Conservation (phyloP, 2,888 invertebrate genomes). For the Leucozona laternaria region DNA sequence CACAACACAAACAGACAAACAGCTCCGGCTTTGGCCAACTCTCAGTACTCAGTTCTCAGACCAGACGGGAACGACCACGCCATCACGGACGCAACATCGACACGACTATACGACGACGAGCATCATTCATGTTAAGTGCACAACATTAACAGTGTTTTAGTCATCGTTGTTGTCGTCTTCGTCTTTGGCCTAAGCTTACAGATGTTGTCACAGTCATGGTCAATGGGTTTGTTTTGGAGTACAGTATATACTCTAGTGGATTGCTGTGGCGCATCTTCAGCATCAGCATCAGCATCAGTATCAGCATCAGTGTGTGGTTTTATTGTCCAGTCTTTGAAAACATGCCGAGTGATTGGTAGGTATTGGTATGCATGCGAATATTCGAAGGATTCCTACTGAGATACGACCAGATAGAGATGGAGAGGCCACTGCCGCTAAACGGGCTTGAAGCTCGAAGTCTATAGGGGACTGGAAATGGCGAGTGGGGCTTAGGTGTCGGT, state of each 20-base stretch:
- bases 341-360: conserved; percentile 44
- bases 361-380: conserved; percentile 70
- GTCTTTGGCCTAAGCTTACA: conserved; percentile 66
- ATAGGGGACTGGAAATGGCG: background rate
- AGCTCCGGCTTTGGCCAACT: conserved; percentile 4
- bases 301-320: background rate
- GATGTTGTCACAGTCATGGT: conserved; percentile 74
- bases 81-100: background rate
- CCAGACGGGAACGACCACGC: conserved; percentile 12
- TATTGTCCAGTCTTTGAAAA: conserved; percentile 45
- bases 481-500: conserved; percentile 79
- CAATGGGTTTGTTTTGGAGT: conserved; percentile 51
- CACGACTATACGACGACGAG: conserved; percentile 35
- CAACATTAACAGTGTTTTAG: conserved; percentile 74
- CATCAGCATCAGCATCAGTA: no score
- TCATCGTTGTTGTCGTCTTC: conserved; percentile 59
- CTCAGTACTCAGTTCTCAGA: conserved; percentile 1
- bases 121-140: conserved; percentile 75
- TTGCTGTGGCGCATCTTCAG: conserved; percentile 1
- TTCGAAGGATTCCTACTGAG: conserved; percentile 68
- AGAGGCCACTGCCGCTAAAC: background rate
- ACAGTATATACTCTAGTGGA: background rate
- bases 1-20: conserved; percentile 16
- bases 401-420: conserved; percentile 28
- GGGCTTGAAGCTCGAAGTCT: background rate